A percentile compares a stretch with the other conserved stretches of the same genome.
Conservation (phyloP, 1,140 invertebrate species). For the Bombus haemorrhoidalis region DNA sequence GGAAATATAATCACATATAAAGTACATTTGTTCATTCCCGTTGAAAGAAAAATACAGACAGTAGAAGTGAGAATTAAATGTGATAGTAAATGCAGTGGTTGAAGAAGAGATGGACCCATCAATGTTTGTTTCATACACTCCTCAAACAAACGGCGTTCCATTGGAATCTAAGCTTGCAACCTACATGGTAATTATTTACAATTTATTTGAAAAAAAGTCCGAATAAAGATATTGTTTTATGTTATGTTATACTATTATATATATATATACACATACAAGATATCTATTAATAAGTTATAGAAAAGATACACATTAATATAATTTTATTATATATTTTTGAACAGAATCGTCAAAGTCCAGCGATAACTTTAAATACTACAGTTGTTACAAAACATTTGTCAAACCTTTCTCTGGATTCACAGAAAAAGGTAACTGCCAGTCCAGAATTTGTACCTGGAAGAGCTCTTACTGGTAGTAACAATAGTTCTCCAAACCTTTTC, state of each 20-base stretch:
- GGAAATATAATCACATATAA: neutral
- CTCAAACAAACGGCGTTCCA: conserved; percentile 88
- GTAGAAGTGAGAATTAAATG: conserved; percentile 59
- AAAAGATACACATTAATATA: neutral
- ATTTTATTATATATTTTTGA: conserved; percentile 35
- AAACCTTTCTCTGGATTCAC: conserved; percentile 83
- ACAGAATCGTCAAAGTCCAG: conserved; percentile 84
- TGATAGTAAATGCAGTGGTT: conserved; percentile 77
- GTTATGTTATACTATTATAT: neutral
- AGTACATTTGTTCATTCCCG: conserved; percentile 7
- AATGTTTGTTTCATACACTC: conserved; percentile 80
- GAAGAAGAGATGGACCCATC: conserved; percentile 81
- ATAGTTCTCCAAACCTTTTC: conserved; percentile 78
- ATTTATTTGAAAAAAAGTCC: conserved; percentile 24
- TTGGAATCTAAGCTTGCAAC: conserved; percentile 93
- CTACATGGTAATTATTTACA: conserved; percentile 87
- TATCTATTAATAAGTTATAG: neutral
- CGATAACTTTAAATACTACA: conserved; percentile 79
- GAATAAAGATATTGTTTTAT: conserved; percentile 11
- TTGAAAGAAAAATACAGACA: conserved; percentile 53
- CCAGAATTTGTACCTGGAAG: conserved; percentile 80
- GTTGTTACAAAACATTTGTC: conserved; percentile 84
- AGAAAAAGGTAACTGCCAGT: conserved; percentile 80
- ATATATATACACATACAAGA: neutral
- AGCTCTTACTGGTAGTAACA: conserved; percentile 76